Base-by-base conservation (phyloP, 2,113 vertebrate genomes). In the Rhadina sibilatrix region DNA sequence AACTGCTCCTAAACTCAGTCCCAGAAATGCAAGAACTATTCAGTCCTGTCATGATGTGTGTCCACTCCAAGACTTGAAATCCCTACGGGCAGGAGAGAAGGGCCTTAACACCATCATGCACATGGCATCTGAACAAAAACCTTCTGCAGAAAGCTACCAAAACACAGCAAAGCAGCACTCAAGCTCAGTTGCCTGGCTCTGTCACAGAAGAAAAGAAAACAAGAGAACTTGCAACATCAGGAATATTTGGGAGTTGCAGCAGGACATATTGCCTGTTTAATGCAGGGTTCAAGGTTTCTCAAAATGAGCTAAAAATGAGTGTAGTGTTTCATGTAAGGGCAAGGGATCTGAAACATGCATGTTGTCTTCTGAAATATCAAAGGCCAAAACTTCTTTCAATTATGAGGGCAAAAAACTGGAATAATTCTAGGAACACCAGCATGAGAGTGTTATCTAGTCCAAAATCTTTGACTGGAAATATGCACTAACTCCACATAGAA, bases 391-490 rank as follows among this genome's bases (percentile, higher is more conserved):
- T 37, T 75, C 46, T 86, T 91, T 84, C 75, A 92, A 11, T 68
- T 80, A 63, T 50, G 59, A 52, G 56, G 70, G 42, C 13, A 83
- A 42, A 88, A 83, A 90, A 52, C 22, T 86, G 68, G 81, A 95
- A 68, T 69, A 83, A 84, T 65, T 89, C 60, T 84, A 94, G 11
- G 20, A 92, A 95, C 56, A 79, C n/a, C 59, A 94, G 78, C 79
- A 74, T 70, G 40, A 91, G 70, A 90, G 22, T 77, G 89, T 80
- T 96, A 95, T 94, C 87, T 96, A 85, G 68, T 85, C 81, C 74
- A 61, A 94, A 91, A 96, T 95, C 87, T 89, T 74, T 88, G 63
- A 70, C 69, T 84, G 74, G 54, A 94, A 96, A 92, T 89, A 81
- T 42, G 47, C 71, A 88, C 57, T 47, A 89, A 78, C 80, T 93